Percentiles rank a stretch among this genome's conserved stretches.
phyloP scores from a whole-genome alignment of 2,113 vertebrate genomes.

The Macquaria ambigua region DNA sequence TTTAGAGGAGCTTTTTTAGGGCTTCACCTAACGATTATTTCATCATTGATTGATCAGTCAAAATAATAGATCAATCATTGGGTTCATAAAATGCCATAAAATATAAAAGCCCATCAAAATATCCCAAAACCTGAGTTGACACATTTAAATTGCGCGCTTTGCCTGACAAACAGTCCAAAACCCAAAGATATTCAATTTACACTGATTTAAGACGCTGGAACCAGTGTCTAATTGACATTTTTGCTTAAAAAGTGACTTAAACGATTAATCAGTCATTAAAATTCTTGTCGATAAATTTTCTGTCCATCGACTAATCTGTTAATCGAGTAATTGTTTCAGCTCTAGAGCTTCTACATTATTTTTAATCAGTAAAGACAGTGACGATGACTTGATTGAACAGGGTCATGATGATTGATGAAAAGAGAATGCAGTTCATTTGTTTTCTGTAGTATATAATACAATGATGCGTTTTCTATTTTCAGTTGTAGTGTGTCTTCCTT shows the following conservation, averaged over 20 bases:
- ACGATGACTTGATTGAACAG: background rate
- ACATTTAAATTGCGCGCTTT: background rate
- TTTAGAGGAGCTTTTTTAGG: background rate
- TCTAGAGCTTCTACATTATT: background rate
- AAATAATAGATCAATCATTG: background rate
- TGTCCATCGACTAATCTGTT: background rate
- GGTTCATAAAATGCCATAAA: background rate
- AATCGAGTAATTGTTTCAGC: background rate
- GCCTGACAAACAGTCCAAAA: background rate
- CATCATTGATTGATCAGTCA: background rate
- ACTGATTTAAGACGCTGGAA: background rate
- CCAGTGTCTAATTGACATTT: background rate
- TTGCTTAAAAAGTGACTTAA: background rate
- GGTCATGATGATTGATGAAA: background rate
- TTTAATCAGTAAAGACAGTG: background rate
- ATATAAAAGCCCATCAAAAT: background rate
- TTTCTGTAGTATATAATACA: background rate
- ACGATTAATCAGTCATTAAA: background rate
- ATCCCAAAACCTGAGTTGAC: background rate
- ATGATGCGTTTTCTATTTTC: conserved; percentile 1
- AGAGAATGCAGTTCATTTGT: background rate
- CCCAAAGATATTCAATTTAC: background rate
- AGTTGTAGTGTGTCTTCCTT: conserved; percentile 1
- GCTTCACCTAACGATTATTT: background rate
- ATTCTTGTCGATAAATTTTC: background rate